Evolutionary conservation across 2,113 vertebrate genomes (phyloP).

Genomic region (Ceyx cyanopectus): DNA sequence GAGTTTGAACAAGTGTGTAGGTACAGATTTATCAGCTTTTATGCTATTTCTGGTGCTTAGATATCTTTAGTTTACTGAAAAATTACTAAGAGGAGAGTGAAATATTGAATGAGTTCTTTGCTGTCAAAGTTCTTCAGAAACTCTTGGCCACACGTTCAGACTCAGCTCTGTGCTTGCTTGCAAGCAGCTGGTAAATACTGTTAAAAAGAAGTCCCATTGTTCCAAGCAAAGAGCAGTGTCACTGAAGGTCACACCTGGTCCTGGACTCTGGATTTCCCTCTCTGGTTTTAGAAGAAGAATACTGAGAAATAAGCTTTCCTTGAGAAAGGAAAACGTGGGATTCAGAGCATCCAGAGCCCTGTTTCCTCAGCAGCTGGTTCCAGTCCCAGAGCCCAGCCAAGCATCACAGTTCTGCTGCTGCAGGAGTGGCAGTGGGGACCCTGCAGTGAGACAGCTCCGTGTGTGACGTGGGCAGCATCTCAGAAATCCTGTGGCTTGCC

Average conservation of each 20-base stretch:
- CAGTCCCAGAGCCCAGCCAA: neutral
- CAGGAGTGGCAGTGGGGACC: neutral
- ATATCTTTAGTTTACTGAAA: neutral
- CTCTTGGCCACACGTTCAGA: neutral
- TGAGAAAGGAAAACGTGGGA: neutral
- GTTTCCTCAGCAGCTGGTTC: neutral
- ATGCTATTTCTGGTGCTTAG: neutral
- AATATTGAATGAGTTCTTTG: neutral
- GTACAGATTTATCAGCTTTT: neutral
- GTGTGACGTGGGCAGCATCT: neutral
- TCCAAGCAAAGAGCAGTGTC: neutral
- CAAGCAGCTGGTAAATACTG: neutral
- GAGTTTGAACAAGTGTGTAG: neutral
- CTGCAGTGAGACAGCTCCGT: neutral
- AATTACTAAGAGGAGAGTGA: neutral
- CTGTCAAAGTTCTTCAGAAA: neutral
- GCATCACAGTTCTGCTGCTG: neutral
- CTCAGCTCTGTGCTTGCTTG: neutral
- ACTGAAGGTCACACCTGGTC: neutral
- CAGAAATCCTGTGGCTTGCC: slow-evolving; percentile 19
- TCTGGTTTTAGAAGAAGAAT: neutral
- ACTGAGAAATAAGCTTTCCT: neutral
- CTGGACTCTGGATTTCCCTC: neutral
- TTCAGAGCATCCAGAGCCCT: neutral
- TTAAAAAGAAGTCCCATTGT: neutral